Base-by-base conservation (phyloP, 2,797 vertebrate genomes). In the Myripristis murdjan region DNA sequence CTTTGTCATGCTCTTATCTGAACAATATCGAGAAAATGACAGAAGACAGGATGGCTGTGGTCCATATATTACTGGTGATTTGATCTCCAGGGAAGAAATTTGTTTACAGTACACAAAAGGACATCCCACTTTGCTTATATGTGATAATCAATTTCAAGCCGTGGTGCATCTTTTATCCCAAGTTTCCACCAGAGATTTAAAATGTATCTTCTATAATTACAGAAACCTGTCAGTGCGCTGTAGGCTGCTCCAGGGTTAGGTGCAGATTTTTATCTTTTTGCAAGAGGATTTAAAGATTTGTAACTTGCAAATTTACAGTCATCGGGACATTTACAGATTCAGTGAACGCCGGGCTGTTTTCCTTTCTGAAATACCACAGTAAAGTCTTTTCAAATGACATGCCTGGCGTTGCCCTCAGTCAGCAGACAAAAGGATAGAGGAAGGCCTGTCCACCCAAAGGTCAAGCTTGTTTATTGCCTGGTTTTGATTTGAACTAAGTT, bases 281-380 rank as follows among this genome's bases (percentile, higher is more conserved):
- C 47, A n/a, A n/a, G n/a, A n/a, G n/a, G 49, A 62, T 47, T 12
- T 33, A 61, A 28, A 55, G 53, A 23, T 33, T 49, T 70, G 33
- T 53, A 64, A 49, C 5, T 44, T 47, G n/a, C n/a, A n/a, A n/a
- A 39, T 65, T 39, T 65, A 33, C 7, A 37, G 55, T 54, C 10
- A 31, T 44, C 26, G 24, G 31, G 24, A 37, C 64, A 3, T 6
- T 12, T 6, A 2, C 37, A 48, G 35, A 49, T 18, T 46, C 22
- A 6, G 6, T 60, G 6, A 28, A 52, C 1, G 44, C 2, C 2
- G 1, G 54, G 60, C 74, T 66, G 46, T 75, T 63, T 47, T 20
- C 31, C 62, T 37, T 28, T 61, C 46, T 78, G 46, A 85, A 86
- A 84, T 54, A 68, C 16, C 56, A 70, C 1, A 1, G 28, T 10